Evolutionary conservation across 2,113 vertebrate genomes (phyloP), one percentile per base, ranked within the genome.

Genomic region (Pseudorasbora parva): DNA sequence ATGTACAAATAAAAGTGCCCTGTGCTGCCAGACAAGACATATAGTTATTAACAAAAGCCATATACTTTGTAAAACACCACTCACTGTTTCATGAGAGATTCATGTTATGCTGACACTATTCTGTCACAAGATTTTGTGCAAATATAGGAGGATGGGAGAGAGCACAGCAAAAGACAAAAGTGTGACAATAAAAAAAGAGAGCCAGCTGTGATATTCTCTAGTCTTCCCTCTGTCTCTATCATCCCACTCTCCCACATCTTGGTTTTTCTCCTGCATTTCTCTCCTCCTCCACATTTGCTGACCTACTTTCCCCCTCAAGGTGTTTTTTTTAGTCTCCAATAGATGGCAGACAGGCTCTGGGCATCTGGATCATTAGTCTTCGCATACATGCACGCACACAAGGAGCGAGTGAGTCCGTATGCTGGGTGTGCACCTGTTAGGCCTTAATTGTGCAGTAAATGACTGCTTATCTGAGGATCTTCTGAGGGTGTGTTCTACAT

Each of bases 331-430:
- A 84, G 83, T 86, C 27, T 78, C 92, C 92, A 84, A 89, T 85
- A 77, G 93, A 88, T 87, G 89, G 93, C 92, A 91, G 88, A 86
- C 85, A 89, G 89, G 89, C 75, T 81, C 89, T 62, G 75, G 71
- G 47, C 41, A 84, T 51, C 27, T 68, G 57, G 8, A 1, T 30
- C 27, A 5, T 57, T 84, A 33, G 59, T 66, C 51, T 8, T 47
- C 90, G 90, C 45, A 82, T 82, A 89, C 51, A 76, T 11, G 41
- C 21, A 81, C 47, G 19, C 23, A 49, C 56, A 51, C 62, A 60
- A 25, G 45, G 83, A 88, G 69, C 83, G 83, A 85, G 87, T 82
- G 41, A 66, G 89, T 88, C 88, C 88, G 66, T 82, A 64, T 57
- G 88, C 77, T 72, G 86, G 30, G 88, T 90, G 88, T 41, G 90